Base-by-base conservation (phyloP, 2,113 vertebrate species). In the Laterallus jamaicensis region DNA sequence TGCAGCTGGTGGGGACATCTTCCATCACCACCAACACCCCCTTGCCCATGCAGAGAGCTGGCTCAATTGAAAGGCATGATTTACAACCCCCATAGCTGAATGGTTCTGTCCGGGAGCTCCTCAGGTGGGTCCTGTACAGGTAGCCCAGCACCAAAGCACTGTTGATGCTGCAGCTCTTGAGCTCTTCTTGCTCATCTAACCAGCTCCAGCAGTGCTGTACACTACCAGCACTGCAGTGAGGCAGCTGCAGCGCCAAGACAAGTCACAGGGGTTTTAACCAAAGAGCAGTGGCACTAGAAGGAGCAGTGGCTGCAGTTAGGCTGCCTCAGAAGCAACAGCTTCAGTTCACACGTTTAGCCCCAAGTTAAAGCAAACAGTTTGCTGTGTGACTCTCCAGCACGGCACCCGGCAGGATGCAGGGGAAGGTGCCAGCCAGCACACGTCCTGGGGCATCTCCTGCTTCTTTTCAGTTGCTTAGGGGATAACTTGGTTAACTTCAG, bases 191-290 rank as follows among this genome's bases (percentile, higher is more conserved):
- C 55, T 17, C 37, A 3, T 10, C 29, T n/a, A 11, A 8, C 21
- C 6, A 0, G 42, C 59, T n/a, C 50, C 4, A 0, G 32, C 12
- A 31, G 9, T 15, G 58, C 59, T 28, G 11, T 4, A 15, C 2
- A 2, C 37, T 4, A 0, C 35, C 64, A 31, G 40, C 29, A 25
- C n/a, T 1, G 2, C 44, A 6, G 55, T 1, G 8, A 54, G 58
- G 18, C 14, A 32, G 56, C 55, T 17, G 31, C 1, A 1, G 64
- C 44, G 40, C 24, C 4, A 2, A 66, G 40, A 13, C 3, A 4
- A 37, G 55, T 10, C 4, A 0, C 2, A 0, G 40, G 21, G 50
- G 15, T 3, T 39, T 42, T 44, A 68, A 39, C 9, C 29, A 12
- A 69, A 74, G 37, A 55, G 37, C 54, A 42, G 21, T 2, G 39